A percentile compares a stretch with the other conserved stretches of the same genome.
Conservation (phyloP, 2,113 vertebrate genomes). For the Prunella himalayana region DNA sequence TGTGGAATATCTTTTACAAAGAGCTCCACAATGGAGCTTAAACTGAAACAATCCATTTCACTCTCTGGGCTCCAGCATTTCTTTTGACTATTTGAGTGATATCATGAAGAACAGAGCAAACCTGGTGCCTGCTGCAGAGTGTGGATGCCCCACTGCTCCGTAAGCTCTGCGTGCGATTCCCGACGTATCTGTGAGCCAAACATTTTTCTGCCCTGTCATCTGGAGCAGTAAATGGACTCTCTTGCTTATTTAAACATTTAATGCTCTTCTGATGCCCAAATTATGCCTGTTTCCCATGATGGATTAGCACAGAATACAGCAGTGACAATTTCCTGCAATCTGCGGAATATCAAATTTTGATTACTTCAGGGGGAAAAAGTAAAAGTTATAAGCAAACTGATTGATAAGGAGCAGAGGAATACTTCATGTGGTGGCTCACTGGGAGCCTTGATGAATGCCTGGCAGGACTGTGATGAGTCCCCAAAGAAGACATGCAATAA, state of each 20-base stretch:
- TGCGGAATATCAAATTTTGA: slow-evolving; percentile 48
- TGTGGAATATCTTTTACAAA: neutral
- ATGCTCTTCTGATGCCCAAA: slow-evolving; percentile 47
- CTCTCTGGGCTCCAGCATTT: neutral
- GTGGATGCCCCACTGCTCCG: neutral
- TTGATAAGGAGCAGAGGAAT: slow-evolving; percentile 47
- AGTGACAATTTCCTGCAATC: slow-evolving; percentile 39
- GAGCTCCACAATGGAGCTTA: neutral
- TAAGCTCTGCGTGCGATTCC: neutral
- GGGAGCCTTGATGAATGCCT: slow-evolving; percentile 42
- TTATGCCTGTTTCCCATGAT: slow-evolving; percentile 17
- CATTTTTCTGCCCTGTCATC: slow-evolving; percentile 21
- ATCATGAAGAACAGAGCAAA: neutral
- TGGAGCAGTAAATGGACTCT: neutral
- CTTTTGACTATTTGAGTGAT: neutral
- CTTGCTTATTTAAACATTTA: slow-evolving; percentile 52
- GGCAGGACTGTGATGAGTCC: slow-evolving; percentile 42
- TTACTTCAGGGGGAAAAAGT: slow-evolving; percentile 35
- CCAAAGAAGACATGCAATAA: slow-evolving; percentile 3
- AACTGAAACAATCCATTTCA: neutral
- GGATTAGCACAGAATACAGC: slow-evolving; percentile 20
- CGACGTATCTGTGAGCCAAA: neutral
- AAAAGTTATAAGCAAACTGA: slow-evolving; percentile 58
- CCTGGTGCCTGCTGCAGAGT: neutral
- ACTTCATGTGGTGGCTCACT: neutral